A percentile compares a stretch with the other conserved stretches of the same genome.
Evolutionary conservation across 2,888 invertebrate species (phyloP).

Genomic region (Pollenia labialis): DNA sequence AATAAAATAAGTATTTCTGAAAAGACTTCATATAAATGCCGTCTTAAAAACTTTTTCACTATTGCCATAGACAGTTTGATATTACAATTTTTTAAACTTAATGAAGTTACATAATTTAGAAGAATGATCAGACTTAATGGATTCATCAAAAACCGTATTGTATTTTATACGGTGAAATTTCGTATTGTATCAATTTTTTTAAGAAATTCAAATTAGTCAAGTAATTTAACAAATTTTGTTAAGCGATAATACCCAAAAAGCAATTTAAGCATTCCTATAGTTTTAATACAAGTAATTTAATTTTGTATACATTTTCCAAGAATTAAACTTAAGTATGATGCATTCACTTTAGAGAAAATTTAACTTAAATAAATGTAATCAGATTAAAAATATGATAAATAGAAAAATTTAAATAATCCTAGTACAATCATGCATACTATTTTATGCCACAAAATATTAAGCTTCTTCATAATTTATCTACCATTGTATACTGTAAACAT

Average conservation of each 20-base stretch:
- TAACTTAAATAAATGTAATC: background rate
- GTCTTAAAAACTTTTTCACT: too few species aligned
- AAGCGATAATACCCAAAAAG: background rate
- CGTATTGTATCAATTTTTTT: too few species aligned
- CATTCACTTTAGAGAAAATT: background rate
- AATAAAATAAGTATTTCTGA: too few species aligned
- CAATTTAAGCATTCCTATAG: too few species aligned
- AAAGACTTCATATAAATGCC: too few species aligned
- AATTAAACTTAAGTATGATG: background rate
- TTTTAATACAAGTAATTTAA: background rate
- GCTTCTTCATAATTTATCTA: constrained; percentile 7
- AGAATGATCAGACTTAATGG: too few species aligned
- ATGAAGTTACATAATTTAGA: too few species aligned
- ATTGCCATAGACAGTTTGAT: too few species aligned
- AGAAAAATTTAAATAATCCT: constrained; percentile 30
- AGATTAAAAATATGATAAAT: constrained; percentile 13
- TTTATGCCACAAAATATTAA: constrained; percentile 16
- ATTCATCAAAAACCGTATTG: too few species aligned
- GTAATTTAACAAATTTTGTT: background rate
- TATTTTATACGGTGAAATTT: too few species aligned
- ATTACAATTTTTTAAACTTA: too few species aligned
- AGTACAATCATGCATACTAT: constrained; percentile 4
- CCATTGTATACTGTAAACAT: background rate
- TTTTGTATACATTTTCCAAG: background rate
- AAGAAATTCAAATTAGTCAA: too few species aligned